These are phyloP conservation scores for Steinernema khuongi DNA, from an alignment of 1,140 invertebrate species.

Conservation along the genomic window DNA sequence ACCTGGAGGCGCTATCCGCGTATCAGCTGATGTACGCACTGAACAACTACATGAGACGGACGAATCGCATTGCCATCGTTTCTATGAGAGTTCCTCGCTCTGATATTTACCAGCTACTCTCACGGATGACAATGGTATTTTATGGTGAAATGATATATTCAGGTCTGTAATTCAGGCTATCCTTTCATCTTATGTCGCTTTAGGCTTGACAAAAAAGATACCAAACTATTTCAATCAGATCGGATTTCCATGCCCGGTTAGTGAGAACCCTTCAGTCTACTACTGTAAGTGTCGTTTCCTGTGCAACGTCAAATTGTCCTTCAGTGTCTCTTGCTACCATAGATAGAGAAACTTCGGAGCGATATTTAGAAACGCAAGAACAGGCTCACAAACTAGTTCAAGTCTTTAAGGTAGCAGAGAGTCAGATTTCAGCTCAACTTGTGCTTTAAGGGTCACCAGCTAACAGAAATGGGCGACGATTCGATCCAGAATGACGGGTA, in stretches of 20 bases:
- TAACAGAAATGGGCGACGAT: not conserved
- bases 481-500: not conserved
- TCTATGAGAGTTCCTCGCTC: slow-evolving; percentile 30
- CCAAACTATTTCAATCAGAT: slow-evolving; percentile 30
- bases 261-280: slow-evolving; percentile 30
- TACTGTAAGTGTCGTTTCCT: slow-evolving; percentile 20
- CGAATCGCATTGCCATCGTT: slow-evolving; percentile 28
- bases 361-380: slow-evolving; percentile 25
- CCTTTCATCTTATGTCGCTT: not conserved
- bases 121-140: slow-evolving; percentile 27
- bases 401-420: slow-evolving; percentile 19
- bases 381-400: slow-evolving; percentile 24
- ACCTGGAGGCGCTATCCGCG: slow-evolving; percentile 25
- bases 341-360: slow-evolving; percentile 23
- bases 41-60: slow-evolving; percentile 18
- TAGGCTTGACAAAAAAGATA: slow-evolving; percentile 23
- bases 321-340: slow-evolving; percentile 28
- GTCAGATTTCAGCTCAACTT: not conserved
- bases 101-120: slow-evolving; percentile 31
- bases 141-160: slow-evolving; percentile 34
- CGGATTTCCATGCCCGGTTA: slow-evolving; percentile 21
- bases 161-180: not conserved
- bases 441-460: not conserved
- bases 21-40: slow-evolving; percentile 33
- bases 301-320: not conserved